Evolutionary conservation across 2,888 invertebrate species (phyloP), one percentile per base, ranked within the genome.

Genomic region (Gymnocheta viridis): DNA sequence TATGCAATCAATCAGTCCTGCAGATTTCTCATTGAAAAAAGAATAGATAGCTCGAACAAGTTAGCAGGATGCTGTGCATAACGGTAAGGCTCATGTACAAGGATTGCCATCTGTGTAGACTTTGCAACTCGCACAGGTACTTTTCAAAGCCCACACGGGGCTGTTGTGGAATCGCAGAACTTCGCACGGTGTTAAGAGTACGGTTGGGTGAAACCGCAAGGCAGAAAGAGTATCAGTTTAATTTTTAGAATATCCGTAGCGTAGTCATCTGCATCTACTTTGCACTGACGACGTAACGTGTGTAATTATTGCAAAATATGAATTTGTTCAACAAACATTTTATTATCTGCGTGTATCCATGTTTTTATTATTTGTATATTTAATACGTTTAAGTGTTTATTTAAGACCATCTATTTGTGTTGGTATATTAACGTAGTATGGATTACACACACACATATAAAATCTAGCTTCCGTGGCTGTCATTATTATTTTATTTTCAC

Each of bases 391-490:
- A 44, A 12, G 38, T 62, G 7, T 35, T 22, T 69, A 32, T 51
- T n/a, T n/a, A 47, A 54, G 6, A 67, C 22, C 22, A 67, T 27
- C 0, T 35, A 54, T 60, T 35, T 58, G 66, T 49, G 17, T 72
- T 56, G 27, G 19, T n/a, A 17, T 41, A 17, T 66, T 2, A 17
- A 38, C 10, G 22, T 29, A 41, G 19, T 64, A 47, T 54, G 44
- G 38, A 62, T 41, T 51, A 44, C 44, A 64, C 47, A 66, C 24
- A 67, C 29, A 60, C 17, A 51, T 32, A 64, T 32, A 64, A 62
- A 73, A 58, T 49, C 41, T 22, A 44, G 56, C 49, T 64, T 83
- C 35, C 58, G 49, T 64, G 29, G 29, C 29, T 58, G 66, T 51
- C 58, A 54, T 76, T 76, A 66, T 49, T 44, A 56, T 73, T 66